These are phyloP conservation scores for Actenoides hombroni DNA, from an alignment of 2,113 vertebrate species.

Conservation along the genomic window DNA sequence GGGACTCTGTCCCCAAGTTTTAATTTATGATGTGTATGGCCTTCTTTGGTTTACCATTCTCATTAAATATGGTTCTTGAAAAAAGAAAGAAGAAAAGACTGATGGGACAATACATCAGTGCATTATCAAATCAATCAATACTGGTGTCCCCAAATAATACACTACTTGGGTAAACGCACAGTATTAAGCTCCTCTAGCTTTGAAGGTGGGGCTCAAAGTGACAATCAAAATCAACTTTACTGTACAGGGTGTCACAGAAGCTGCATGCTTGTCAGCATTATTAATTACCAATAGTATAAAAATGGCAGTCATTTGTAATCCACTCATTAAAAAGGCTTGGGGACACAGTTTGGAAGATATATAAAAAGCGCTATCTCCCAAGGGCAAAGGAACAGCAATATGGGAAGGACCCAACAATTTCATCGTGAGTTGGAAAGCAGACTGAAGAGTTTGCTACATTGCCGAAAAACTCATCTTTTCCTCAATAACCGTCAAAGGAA, in stretches of 20 bases:
- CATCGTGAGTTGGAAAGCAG: background rate
- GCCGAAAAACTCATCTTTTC: background rate
- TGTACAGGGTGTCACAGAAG: background rate
- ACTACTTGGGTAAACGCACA: background rate
- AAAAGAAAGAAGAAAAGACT: background rate
- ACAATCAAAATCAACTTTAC: background rate
- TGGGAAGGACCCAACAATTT: background rate
- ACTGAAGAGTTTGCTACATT: background rate
- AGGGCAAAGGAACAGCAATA: background rate
- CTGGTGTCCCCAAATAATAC: background rate
- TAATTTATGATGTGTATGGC: background rate
- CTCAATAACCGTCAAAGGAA: constrained; percentile 7
- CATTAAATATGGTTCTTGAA: background rate
- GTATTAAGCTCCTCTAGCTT: background rate
- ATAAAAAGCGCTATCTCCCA: background rate
- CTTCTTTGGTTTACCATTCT: background rate
- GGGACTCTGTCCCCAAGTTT: background rate
- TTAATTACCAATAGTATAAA: background rate
- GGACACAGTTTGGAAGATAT: background rate
- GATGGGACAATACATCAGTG: background rate
- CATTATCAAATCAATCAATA: background rate
- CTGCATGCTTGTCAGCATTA: background rate
- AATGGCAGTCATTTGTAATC: background rate
- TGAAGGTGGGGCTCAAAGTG: background rate
- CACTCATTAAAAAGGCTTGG: background rate